Percentiles rank a stretch among this genome's conserved stretches.
phyloP scores from a whole-genome alignment of 2,113 vertebrate genomes.

The Cygnus buccinator region DNA sequence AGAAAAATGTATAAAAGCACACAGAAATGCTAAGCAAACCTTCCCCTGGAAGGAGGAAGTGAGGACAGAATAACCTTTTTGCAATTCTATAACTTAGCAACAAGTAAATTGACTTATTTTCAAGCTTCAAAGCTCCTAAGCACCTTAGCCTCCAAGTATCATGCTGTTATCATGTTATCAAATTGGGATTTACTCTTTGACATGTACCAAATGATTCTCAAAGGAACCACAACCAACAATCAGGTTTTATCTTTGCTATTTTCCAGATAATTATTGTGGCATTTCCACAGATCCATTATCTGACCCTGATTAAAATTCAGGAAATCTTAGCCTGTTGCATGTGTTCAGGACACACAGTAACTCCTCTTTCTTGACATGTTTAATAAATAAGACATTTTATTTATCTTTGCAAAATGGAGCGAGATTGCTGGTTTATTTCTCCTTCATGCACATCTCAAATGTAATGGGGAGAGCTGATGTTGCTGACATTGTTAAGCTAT shows the following conservation, averaged over 20 bases:
- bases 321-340: background rate
- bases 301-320: background rate
- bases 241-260: background rate
- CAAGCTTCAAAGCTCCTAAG: background rate
- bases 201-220: background rate
- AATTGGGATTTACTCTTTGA: background rate
- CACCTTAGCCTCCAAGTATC: background rate
- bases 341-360: background rate
- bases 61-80: background rate
- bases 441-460: background rate
- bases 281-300: background rate
- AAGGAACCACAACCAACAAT: background rate
- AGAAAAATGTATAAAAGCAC: background rate
- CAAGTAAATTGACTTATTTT: background rate
- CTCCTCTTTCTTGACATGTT: background rate
- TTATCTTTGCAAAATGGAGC: background rate
- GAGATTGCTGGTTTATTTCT: slow-evolving; percentile 19
- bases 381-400: slow-evolving; percentile 34
- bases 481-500: slow-evolving; percentile 24
- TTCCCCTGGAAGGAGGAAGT: background rate
- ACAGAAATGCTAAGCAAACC: background rate
- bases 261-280: background rate
- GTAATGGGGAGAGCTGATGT: background rate
- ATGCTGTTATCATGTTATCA: background rate
- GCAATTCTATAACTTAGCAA: background rate